These are phyloP conservation scores for Triplophysa yarkandensis DNA, from an alignment of 2,797 vertebrate genomes.

Conservation along the genomic window DNA sequence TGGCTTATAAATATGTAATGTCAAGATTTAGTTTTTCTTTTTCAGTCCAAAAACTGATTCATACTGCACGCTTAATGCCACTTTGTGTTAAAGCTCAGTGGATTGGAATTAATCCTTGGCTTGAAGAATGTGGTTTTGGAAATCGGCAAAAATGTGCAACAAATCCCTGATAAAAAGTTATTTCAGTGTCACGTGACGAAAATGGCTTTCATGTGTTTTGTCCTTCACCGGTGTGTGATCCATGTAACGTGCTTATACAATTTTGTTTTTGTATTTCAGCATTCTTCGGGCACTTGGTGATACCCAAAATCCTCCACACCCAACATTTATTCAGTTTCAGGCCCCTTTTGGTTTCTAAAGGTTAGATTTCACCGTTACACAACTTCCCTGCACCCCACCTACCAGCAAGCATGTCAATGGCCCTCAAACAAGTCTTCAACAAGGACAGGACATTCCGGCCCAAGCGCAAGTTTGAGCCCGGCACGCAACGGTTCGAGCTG, in stretches of 20 bases:
- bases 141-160: not conserved
- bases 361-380: slow-evolving; percentile 14
- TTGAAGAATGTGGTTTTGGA: not conserved
- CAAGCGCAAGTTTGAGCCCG: slow-evolving; percentile 95
- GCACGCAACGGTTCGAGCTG: slow-evolving; percentile 92
- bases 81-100: not conserved
- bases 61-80: not conserved
- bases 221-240: not conserved
- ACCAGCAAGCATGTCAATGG: slow-evolving; percentile 82
- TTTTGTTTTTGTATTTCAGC: slow-evolving; percentile 23
- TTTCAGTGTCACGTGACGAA: slow-evolving; percentile 28
- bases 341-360: slow-evolving; percentile 8
- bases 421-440: slow-evolving; percentile 93
- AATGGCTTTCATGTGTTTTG: not conserved
- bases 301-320: slow-evolving; percentile 10
- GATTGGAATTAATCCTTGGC: slow-evolving; percentile 34
- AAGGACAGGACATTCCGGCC: slow-evolving; percentile 97
- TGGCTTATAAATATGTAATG: no score
- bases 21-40: not conserved
- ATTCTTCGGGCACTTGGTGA: slow-evolving; percentile 3
- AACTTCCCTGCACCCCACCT: slow-evolving; percentile 27
- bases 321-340: slow-evolving; percentile 21
- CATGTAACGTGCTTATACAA: not conserved
- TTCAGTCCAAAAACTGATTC: no score
- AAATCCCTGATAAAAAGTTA: not conserved